phyloP scores from a whole-genome alignment of 1,140 invertebrate species.

The Leptestheria dahalacensis region DNA sequence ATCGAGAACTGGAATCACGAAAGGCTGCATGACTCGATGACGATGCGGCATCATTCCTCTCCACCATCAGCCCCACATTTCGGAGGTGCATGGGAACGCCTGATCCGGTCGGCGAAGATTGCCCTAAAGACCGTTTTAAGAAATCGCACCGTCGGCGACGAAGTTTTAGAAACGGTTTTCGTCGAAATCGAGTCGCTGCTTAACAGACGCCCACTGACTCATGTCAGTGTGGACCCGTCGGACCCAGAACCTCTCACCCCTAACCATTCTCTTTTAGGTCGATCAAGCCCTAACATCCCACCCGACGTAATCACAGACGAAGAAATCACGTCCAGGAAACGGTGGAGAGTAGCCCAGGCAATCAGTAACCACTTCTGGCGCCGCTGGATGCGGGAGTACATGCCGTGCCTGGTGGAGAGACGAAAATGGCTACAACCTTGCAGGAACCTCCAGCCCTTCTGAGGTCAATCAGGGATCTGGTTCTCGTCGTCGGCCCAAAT shows the following conservation, averaged over 20 bases:
- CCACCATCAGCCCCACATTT: slow-evolving; percentile 19
- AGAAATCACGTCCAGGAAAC: slow-evolving; percentile 1
- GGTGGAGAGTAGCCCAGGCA: slow-evolving; percentile 12
- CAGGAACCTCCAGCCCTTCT: background rate
- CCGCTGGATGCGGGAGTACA: slow-evolving; percentile 16
- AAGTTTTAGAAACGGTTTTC: slow-evolving; percentile 8
- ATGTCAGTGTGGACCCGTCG: slow-evolving; percentile 6
- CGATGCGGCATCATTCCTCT: slow-evolving; percentile 18
- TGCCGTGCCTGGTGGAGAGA: slow-evolving; percentile 12
- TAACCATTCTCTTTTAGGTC: slow-evolving; percentile 8
- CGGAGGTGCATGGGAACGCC: slow-evolving; percentile 22
- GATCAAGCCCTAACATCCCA: slow-evolving; percentile 3
- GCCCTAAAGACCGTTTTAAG: slow-evolving; percentile 15
- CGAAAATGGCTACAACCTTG: slow-evolving; percentile 6
- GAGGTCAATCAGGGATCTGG: slow-evolving; percentile 5
- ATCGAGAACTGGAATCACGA: background rate
- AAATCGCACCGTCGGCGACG: slow-evolving; percentile 11
- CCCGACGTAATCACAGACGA: slow-evolving; percentile 7
- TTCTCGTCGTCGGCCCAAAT: slow-evolving; percentile 3
- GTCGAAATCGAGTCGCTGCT: background rate
- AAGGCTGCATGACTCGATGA: background rate
- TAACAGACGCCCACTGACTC: slow-evolving; percentile 8
- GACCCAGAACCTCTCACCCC: slow-evolving; percentile 8
- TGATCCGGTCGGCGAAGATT: slow-evolving; percentile 18
- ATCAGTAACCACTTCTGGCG: slow-evolving; percentile 16